Conservation (phyloP, 1,140 invertebrate genomes). For the Brachionus paranguensis region DNA sequence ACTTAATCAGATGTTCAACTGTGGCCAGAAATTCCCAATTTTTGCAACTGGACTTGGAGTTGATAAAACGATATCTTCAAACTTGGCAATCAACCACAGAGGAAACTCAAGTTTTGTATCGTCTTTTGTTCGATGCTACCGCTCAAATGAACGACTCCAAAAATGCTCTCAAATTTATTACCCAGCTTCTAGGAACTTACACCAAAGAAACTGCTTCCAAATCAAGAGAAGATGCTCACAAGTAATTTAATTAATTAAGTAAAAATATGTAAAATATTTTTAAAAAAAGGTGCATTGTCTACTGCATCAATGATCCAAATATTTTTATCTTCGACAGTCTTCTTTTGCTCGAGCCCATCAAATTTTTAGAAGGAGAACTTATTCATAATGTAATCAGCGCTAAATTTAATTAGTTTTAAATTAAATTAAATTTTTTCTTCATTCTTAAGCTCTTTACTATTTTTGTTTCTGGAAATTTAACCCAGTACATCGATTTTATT, state of each 20-base stretch:
- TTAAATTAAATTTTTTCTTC: background rate
- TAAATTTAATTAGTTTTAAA: background rate
- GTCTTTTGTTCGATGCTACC: background rate
- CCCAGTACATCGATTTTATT: slow-evolving; percentile 83
- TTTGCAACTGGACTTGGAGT: background rate
- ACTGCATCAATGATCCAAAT: slow-evolving; percentile 84
- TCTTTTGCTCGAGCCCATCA: slow-evolving; percentile 82
- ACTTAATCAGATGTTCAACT: background rate
- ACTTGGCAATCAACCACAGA: slow-evolving; percentile 26
- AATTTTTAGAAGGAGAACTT: slow-evolving; percentile 85
- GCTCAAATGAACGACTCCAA: slow-evolving; percentile 33
- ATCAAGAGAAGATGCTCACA: slow-evolving; percentile 29
- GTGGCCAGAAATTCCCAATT: background rate
- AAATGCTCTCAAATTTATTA: background rate
- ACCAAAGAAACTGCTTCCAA: slow-evolving; percentile 39
- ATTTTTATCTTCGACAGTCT: slow-evolving; percentile 90
- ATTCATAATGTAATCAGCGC: slow-evolving; percentile 70
- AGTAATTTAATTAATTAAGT: background rate
- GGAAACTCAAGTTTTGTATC: slow-evolving; percentile 21
- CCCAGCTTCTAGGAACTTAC: slow-evolving; percentile 5
- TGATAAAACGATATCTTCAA: slow-evolving; percentile 1
- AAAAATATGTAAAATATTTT: background rate
- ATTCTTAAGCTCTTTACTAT: slow-evolving; percentile 69
- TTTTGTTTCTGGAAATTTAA: slow-evolving; percentile 86
- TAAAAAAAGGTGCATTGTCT: slow-evolving; percentile 70